Evolutionary conservation across 2,113 vertebrate species (phyloP), one percentile per base, ranked within the genome.

Genomic region (Odobenus rosmarus): DNA sequence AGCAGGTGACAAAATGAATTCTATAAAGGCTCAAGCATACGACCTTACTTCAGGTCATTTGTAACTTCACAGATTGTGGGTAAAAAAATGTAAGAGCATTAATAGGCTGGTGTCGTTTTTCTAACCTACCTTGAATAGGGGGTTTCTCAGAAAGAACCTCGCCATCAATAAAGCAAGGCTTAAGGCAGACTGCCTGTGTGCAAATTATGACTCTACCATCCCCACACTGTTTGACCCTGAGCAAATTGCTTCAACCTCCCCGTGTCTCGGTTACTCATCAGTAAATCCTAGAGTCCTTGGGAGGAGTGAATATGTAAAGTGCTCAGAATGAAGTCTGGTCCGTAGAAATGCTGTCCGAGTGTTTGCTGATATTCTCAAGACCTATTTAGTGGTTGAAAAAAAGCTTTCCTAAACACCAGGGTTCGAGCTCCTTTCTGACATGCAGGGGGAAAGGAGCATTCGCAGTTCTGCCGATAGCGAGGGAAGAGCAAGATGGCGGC

Each of bases 1-100:
- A 82, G 69, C 94, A 97, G 90, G 95, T 97, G 96, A 98, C 94
- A 96, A 74, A 96, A 93, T 62, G 96, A 96, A n/a, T 33, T 23
- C 77, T 88, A 13, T 51, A 90, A 90, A 88, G 39, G 33, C 88
- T 97, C 76, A 67, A 96, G 76, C 19, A 12, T 33, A 28, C 3
- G 55, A 85, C 79, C 86, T 96, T 74, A 71, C 88, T 93, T 97
- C 33, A 46, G 67, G 93, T 96, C 90, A 90, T 92, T 59, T 94
- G 90, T 93, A 81, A 92, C 83, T 90, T 90, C 71, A 23, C 76
- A 96, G 85, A 88, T n/a, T 77, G 57, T 69, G 88, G 31, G 36
- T 82, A 46, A 59, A 89, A 62, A 93, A 91, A 79, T 46, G 39
- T 33, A 84, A 89, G 26, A 79, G 53, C 39, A n/a, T 88, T 61